Base-by-base conservation (phyloP, 2,797 vertebrate species). In the Agapornis canus region DNA sequence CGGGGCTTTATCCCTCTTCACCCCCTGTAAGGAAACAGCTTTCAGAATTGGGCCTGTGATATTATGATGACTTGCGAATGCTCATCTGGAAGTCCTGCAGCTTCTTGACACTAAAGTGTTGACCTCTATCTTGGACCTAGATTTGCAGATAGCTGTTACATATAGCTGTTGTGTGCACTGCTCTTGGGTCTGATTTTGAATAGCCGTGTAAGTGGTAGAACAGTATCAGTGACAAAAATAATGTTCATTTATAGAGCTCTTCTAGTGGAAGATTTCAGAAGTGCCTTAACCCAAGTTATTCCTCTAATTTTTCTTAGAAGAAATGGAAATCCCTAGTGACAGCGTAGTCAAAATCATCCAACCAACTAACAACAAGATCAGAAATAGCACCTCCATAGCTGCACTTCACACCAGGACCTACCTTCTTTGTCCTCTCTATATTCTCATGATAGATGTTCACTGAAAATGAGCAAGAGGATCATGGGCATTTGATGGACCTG, bases 21-120 rank as follows among this genome's bases (percentile, higher is more conserved):
- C 21, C 7, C 42, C 3, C 16, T 70, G 25, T 78, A 72, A 95
- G 91, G 89, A 92, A 92, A 75, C 3, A 22, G 52, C 56, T 75
- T 82, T 94, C 56, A 73, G 70, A 84, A 85, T 8, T 1, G 2
- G 45, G 11, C 35, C 48, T 59, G 64, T 93, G 63, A 43, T 83
- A 21, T 3, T 49, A 19, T 5, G 42, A 57, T 89, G 66, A 37
- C 52, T 92, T 93, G 70, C 75, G 61, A 68, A 68, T 79, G 31
- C 79, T 92, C 49, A 17, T 82, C 64, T 89, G 86, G 72, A 92
- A 92, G 87, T 87, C n/a, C 49, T 85, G 47, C 37, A 42, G 61
- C 7, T 26, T 82, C 82, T 79, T 86, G 83, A 51, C 51, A 43
- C 52, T 68, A 3, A 65, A 86, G 45, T 61, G 19, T 72, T 88